A percentile compares a stretch with the other conserved stretches of the same genome.
Conservation (phyloP, 23 tunicate genomes). For the Diplosoma virens region DNA sequence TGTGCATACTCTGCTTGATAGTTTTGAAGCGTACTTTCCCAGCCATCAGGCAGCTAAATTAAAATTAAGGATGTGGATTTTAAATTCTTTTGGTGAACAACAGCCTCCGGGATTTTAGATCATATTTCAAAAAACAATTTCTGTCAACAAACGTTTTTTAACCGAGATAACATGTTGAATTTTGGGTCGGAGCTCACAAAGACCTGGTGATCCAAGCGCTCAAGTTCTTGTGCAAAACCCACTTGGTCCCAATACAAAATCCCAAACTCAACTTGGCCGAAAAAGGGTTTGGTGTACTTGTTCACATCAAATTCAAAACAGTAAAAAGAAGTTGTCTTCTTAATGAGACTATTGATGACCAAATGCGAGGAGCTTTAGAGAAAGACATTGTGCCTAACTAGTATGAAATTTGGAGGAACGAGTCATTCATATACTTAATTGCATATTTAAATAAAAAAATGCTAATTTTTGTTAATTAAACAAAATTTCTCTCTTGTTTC, state of each 20-base stretch:
- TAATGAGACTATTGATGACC: conserved; percentile 37
- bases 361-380: conserved; percentile 31
- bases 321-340: conserved; percentile 3
- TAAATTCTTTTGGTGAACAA: not conserved
- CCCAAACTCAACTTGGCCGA: not conserved
- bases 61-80: not conserved
- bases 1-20: not conserved
- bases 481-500: conserved; percentile 1
- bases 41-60: not conserved
- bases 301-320: conserved; percentile 2
- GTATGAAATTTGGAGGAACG: not conserved
- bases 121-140: not conserved
- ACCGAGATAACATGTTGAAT: not conserved
- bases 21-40: conserved; percentile 1
- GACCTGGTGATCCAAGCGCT: conserved; percentile 12
- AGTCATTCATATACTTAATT: not conserved
- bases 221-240: conserved; percentile 12
- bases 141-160: not conserved
- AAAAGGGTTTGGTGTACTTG: conserved; percentile 34
- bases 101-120: not conserved
- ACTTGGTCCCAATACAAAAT: no score
- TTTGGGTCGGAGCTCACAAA: not conserved
- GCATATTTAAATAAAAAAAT: not conserved
- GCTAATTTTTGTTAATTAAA: not conserved
- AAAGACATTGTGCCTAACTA: not conserved